Percentiles rank a stretch among this genome's conserved stretches.
These are phyloP conservation scores for Andrena flavipes DNA, from an alignment of 2,888 invertebrate species.

Conservation along the genomic window DNA sequence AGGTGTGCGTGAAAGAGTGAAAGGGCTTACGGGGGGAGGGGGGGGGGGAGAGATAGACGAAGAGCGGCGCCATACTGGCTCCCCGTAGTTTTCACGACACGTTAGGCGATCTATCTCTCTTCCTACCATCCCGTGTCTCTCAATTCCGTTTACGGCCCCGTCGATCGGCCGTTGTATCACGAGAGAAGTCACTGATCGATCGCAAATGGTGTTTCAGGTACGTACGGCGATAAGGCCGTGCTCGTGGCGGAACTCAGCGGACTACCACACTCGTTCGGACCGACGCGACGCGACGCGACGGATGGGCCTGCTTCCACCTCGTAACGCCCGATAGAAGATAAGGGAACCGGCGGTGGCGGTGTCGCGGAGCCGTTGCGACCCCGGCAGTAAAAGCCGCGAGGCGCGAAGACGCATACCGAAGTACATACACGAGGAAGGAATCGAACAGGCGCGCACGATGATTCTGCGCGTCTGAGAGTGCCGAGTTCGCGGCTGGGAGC, in stretches of 20 bases:
- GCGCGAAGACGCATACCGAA: background rate
- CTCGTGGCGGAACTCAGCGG: slow-evolving; percentile 37
- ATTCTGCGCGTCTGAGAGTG: slow-evolving; percentile 75
- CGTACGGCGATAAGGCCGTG: slow-evolving; percentile 36
- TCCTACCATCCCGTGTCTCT: background rate
- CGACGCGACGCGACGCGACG: background rate
- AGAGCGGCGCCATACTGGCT: slow-evolving; percentile 70
- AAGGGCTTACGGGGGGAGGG: slow-evolving; percentile 49
- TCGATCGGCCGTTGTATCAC: slow-evolving; percentile 28
- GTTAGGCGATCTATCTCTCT: slow-evolving; percentile 29
- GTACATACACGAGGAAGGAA: slow-evolving; percentile 48
- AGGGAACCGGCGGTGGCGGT: slow-evolving; percentile 13
- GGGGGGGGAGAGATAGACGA: slow-evolving; percentile 52
- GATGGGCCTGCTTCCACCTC: slow-evolving; percentile 29
- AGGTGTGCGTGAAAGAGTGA: slow-evolving; percentile 41
- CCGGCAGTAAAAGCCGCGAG: no score
- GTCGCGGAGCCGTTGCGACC: background rate
- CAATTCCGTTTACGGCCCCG: slow-evolving; percentile 32
- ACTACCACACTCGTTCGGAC: slow-evolving; percentile 17
- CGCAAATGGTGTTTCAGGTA: slow-evolving; percentile 61
- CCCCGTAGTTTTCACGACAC: slow-evolving; percentile 55
- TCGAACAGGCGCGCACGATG: slow-evolving; percentile 73
- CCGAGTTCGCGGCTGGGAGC: slow-evolving; percentile 26
- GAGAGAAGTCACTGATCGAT: slow-evolving; percentile 57
- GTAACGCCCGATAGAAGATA: slow-evolving; percentile 2